Evolutionary conservation across 1,140 invertebrate genomes (phyloP).

Genomic region (Drosophila kanapiae): DNA sequence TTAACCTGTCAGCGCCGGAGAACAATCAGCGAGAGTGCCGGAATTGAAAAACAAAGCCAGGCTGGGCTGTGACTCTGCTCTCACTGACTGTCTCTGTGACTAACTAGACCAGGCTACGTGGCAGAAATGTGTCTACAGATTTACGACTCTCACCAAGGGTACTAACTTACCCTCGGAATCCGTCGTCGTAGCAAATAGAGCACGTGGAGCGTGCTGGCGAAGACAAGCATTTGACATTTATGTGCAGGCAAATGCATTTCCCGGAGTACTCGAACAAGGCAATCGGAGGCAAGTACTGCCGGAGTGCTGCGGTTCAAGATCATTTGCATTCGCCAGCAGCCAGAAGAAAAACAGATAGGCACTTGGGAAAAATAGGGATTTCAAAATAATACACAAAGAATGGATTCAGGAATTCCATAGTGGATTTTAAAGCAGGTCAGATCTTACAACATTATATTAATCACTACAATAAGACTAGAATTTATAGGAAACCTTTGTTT

Average conservation of each 20-base stretch:
- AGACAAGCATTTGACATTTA: constrained; percentile 81
- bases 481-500: not conserved
- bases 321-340: constrained; percentile 66
- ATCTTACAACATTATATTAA: not conserved
- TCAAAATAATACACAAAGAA: not conserved
- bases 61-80: constrained; percentile 23
- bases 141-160: constrained; percentile 56
- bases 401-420: too few species aligned
- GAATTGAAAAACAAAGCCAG: constrained; percentile 14
- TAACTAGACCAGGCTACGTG: constrained; percentile 42
- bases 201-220: constrained; percentile 68
- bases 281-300: constrained; percentile 41
- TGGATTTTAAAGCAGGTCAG: not conserved
- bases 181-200: constrained; percentile 8
- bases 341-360: constrained; percentile 19
- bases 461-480: not conserved
- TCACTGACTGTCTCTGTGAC: constrained; percentile 13
- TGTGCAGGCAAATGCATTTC: constrained; percentile 73
- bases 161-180: constrained; percentile 17
- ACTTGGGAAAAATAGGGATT: constrained; percentile 21
- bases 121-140: constrained; percentile 64
- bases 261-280: constrained; percentile 51
- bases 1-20: constrained; percentile 74
- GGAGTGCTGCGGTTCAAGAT: constrained; percentile 67
- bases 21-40: constrained; percentile 66